These are phyloP conservation scores for Deilephila porcellus DNA, from an alignment of 2,888 invertebrate genomes.

Conservation along the genomic window DNA sequence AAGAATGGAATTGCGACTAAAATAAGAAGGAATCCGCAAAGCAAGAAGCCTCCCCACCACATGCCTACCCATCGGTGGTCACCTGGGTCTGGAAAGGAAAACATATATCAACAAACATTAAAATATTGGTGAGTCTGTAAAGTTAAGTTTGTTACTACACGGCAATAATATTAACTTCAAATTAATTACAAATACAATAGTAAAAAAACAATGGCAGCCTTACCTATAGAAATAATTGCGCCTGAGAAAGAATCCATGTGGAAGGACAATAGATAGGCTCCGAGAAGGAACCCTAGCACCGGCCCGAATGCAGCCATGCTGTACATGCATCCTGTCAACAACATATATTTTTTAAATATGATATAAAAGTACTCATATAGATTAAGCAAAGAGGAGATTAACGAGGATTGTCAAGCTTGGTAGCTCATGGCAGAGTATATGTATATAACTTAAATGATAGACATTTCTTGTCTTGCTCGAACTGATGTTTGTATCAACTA, in stretches of 20 bases:
- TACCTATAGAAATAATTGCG: slow-evolving; percentile 89
- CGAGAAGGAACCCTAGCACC: slow-evolving; percentile 96
- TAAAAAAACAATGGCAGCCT: slow-evolving; percentile 44
- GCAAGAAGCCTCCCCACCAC: slow-evolving; percentile 98
- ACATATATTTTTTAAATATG: background rate
- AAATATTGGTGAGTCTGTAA: background rate
- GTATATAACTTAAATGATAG: too few species aligned
- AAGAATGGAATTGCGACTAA: slow-evolving; percentile 96
- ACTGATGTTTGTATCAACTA: too few species aligned
- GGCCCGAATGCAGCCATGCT: slow-evolving; percentile 98
- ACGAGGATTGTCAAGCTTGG: too few species aligned
- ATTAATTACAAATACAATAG: background rate
- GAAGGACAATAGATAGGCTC: slow-evolving; percentile 95
- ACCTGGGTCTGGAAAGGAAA: slow-evolving; percentile 86
- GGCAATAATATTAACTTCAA: background rate
- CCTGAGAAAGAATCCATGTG: slow-evolving; percentile 95
- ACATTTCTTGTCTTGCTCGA: too few species aligned
- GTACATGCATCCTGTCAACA: slow-evolving; percentile 93
- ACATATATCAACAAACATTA: too few species aligned
- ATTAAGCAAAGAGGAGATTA: too few species aligned
- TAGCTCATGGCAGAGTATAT: too few species aligned
- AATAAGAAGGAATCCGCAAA: slow-evolving; percentile 94
- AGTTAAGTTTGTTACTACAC: background rate
- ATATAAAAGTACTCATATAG: too few species aligned
- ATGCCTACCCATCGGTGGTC: slow-evolving; percentile 96